A percentile compares a stretch with the other conserved stretches of the same genome.
Evolutionary conservation across 2,113 vertebrate species (phyloP).

Genomic region (Cephalopholis sonnerati): DNA sequence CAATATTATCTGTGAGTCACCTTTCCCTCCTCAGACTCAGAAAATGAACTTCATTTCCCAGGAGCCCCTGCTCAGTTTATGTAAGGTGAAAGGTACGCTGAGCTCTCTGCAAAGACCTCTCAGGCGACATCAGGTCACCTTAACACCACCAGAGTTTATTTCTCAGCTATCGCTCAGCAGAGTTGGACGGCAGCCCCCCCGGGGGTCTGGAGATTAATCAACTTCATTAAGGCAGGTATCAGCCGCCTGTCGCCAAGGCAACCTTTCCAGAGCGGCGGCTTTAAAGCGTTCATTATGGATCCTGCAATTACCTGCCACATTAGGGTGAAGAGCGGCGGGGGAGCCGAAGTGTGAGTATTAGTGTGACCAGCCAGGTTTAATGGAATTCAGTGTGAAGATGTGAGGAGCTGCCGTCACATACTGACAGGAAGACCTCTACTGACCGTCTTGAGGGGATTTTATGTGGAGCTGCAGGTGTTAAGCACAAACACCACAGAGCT

Average conservation of each 20-base stretch:
- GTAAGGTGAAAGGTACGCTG: neutral
- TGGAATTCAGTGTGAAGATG: neutral
- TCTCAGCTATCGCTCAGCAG: neutral
- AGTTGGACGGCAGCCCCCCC: neutral
- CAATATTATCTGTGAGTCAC: neutral
- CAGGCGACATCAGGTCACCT: constrained; percentile 22
- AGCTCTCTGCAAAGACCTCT: neutral
- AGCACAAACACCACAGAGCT: neutral
- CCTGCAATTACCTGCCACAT: constrained; percentile 40
- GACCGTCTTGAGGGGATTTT: neutral
- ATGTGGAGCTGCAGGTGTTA: neutral
- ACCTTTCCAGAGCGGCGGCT: constrained; percentile 14
- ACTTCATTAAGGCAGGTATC: constrained; percentile 17
- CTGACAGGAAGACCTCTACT: neutral
- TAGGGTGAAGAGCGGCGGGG: neutral
- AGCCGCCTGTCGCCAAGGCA: constrained; percentile 29
- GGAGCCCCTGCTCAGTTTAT: constrained; percentile 8
- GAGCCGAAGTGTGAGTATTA: neutral
- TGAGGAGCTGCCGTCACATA: no score
- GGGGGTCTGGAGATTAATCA: constrained; percentile 38
- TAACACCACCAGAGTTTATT: constrained; percentile 28
- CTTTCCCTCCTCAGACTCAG: neutral
- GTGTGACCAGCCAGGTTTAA: neutral
- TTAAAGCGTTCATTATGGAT: constrained; percentile 42
- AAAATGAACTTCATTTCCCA: constrained; percentile 47